Percentiles rank a stretch among this genome's conserved stretches.
These are phyloP conservation scores for Caenorhabditis sp. DNA, from an alignment of 2,888 invertebrate genomes.

Conservation along the genomic window DNA sequence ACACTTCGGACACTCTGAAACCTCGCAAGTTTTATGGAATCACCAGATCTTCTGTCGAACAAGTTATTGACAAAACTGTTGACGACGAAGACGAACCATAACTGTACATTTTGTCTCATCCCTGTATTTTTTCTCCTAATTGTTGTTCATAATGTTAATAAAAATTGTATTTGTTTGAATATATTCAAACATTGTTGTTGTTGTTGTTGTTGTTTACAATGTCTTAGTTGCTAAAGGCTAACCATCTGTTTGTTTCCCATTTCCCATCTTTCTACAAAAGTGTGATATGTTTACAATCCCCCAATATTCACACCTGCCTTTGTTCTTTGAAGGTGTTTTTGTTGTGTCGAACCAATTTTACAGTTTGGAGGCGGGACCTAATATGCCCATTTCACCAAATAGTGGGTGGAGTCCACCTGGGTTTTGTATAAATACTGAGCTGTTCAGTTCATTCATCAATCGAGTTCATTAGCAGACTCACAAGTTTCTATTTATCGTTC, in stretches of 20 bases:
- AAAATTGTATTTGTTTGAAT: background rate
- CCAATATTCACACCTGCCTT: too few species aligned
- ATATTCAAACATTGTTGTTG: background rate
- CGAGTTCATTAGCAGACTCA: background rate
- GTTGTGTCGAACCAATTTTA: too few species aligned
- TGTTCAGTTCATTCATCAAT: background rate
- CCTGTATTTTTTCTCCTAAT: background rate
- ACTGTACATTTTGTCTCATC: background rate
- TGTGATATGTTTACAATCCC: too few species aligned
- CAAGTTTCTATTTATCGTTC: background rate
- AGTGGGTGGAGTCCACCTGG: background rate
- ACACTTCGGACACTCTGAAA: constrained; percentile 2
- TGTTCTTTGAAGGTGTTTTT: too few species aligned
- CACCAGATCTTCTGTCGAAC: background rate
- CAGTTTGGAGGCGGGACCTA: too few species aligned
- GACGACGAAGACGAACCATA: background rate
- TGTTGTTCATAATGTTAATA: background rate
- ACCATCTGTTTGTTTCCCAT: too few species aligned
- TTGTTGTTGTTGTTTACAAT: background rate
- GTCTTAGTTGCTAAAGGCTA: background rate
- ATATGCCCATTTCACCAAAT: background rate
- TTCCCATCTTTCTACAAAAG: too few species aligned
- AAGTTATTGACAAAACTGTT: background rate
- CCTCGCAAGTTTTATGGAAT: constrained; percentile 22
- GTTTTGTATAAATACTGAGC: background rate